Conservation (phyloP, 2,888 invertebrate genomes). For the Ametastegia equiseti region DNA sequence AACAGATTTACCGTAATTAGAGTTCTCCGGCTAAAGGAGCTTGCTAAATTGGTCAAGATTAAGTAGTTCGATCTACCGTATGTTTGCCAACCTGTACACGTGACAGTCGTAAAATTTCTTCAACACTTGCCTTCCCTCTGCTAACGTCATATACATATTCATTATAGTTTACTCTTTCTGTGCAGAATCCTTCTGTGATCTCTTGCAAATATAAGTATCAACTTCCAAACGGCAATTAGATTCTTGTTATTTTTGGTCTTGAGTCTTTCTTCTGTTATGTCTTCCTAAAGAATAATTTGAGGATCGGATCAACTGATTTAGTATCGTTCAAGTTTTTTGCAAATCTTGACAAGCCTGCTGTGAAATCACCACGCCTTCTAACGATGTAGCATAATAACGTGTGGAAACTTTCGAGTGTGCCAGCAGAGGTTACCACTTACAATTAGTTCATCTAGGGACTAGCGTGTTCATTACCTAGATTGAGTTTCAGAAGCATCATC, state of each 20-base stretch:
- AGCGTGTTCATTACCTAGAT: not conserved
- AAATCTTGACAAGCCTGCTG: not conserved
- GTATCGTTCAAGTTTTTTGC: not conserved
- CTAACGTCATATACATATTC: not conserved
- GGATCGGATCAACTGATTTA: not conserved
- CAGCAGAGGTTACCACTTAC: not conserved
- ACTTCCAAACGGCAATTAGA: no score
- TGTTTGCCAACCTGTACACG: not conserved
- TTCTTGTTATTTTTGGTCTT: no score
- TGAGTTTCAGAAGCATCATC: not conserved
- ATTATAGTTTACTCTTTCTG: not conserved
- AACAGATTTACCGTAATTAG: conserved; percentile 39
- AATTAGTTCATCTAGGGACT: not conserved
- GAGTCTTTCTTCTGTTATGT: not conserved
- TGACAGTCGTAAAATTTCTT: not conserved
- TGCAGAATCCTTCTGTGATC: not conserved
- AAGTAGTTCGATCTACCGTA: not conserved
- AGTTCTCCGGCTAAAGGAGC: not conserved
- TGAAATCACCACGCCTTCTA: not conserved
- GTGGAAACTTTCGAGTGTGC: not conserved
- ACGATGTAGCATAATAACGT: not conserved
- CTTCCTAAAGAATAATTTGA: not conserved
- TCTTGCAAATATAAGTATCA: not conserved
- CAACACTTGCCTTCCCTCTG: not conserved
- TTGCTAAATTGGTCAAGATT: not conserved